These are phyloP conservation scores for Rhabdophis nuchalis DNA, from an alignment of 2,797 vertebrate species.

Conservation along the genomic window DNA sequence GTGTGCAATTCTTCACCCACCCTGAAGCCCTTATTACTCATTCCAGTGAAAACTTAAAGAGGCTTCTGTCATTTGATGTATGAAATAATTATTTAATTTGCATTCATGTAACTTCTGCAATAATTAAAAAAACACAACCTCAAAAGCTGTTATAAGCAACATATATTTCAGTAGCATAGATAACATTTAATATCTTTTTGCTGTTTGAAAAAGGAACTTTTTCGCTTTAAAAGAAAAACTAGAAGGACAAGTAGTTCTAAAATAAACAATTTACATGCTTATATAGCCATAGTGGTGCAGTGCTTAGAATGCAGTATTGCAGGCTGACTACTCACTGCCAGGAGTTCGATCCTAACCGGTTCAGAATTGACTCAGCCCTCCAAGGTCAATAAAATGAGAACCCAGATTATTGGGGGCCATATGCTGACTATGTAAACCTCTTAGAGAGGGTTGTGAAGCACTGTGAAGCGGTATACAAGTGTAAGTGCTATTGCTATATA, in stretches of 20 bases:
- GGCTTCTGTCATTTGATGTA: neutral
- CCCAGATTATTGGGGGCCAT: neutral
- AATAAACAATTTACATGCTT: slow-evolving; percentile 5
- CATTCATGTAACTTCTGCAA: neutral
- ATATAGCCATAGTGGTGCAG: slow-evolving; percentile 8
- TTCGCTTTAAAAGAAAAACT: slow-evolving; percentile 34
- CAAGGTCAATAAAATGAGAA: neutral
- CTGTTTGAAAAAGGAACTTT: neutral
- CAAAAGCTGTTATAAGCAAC: neutral
- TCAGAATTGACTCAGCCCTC: neutral
- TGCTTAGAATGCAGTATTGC: neutral
- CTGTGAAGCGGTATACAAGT: neutral
- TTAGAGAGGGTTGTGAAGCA: neutral
- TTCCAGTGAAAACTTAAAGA: neutral
- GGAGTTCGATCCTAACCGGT: neutral
- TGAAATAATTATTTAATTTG: neutral
- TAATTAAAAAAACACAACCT: neutral
- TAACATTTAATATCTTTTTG: neutral
- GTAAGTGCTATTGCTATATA: neutral
- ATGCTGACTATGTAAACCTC: neutral
- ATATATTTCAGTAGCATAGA: neutral
- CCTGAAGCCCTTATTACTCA: neutral
- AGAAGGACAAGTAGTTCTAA: neutral
- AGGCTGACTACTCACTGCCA: neutral
- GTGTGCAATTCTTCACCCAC: neutral